Evolutionary conservation across 2,797 vertebrate genomes (phyloP).

Genomic region (Tangara arthus): DNA sequence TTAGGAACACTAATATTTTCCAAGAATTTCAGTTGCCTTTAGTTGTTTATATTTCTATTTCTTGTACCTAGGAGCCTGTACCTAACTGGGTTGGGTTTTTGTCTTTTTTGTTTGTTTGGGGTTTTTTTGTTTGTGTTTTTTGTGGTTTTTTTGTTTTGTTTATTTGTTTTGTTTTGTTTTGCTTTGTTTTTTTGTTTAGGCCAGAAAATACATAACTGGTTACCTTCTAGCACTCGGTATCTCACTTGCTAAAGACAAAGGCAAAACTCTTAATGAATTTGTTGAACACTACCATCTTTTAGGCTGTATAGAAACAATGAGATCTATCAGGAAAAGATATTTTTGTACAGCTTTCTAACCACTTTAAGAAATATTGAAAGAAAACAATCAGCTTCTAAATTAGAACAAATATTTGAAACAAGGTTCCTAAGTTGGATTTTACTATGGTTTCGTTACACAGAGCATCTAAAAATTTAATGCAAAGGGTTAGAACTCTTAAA

Average conservation of each 20-base stretch:
- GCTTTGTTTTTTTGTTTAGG: background rate
- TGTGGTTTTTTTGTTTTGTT: too few species aligned
- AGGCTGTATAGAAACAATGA: background rate
- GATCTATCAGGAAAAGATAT: background rate
- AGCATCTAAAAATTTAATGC: background rate
- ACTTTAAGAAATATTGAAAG: background rate
- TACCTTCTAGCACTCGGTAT: background rate
- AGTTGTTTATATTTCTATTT: background rate
- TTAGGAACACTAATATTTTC: background rate
- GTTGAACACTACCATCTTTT: accelerated
- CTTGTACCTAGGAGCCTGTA: background rate
- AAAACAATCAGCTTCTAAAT: background rate
- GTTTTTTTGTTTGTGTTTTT: too few species aligned
- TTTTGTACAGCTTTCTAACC: background rate
- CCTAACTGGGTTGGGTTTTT: background rate
- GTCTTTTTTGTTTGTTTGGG: too few species aligned
- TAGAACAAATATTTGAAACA: background rate
- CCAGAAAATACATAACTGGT: background rate
- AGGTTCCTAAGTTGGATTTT: background rate
- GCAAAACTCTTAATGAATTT: background rate
- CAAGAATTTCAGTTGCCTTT: background rate
- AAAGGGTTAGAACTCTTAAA: background rate
- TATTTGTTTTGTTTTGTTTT: too few species aligned
- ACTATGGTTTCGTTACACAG: background rate
- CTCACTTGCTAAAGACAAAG: background rate